Conservation (phyloP, 2,113 vertebrate genomes). For the Anseranas semipalmata region DNA sequence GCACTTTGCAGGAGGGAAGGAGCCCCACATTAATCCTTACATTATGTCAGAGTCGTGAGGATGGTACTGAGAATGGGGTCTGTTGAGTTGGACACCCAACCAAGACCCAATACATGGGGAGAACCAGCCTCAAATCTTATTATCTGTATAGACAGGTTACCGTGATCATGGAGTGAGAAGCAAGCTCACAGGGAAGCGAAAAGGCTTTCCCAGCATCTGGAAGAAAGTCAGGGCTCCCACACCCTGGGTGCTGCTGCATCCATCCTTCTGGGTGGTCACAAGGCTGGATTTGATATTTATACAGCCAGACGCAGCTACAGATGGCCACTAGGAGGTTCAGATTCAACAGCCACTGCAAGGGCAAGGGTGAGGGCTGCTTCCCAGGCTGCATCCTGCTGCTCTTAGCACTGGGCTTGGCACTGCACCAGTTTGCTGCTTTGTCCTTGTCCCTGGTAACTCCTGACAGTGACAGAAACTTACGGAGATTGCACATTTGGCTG, state of each 20-base stretch:
- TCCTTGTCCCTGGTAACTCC: neutral
- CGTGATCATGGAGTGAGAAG: rapidly evolving
- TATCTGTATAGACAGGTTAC: neutral
- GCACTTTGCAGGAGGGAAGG: neutral
- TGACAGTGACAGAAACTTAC: neutral
- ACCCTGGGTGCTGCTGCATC: neutral
- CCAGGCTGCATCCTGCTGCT: neutral
- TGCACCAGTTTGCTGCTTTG: rapidly evolving
- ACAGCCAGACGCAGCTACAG: neutral
- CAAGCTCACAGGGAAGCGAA: neutral
- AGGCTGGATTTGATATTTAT: neutral
- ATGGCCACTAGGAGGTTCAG: neutral
- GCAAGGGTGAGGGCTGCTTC: neutral
- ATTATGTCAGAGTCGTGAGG: neutral
- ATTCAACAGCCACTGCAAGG: neutral
- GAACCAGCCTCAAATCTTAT: neutral
- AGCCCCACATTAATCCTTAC: neutral
- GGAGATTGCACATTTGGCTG: neutral
- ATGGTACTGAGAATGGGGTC: rapidly evolving
- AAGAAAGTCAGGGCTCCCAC: neutral
- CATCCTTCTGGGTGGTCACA: neutral
- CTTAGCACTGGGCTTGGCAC: neutral
- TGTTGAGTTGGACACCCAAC: neutral
- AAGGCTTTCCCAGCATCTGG: neutral
- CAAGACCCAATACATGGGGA: neutral